Conservation (phyloP, 2,797 vertebrate species). For the Cuniculus paca region DNA sequence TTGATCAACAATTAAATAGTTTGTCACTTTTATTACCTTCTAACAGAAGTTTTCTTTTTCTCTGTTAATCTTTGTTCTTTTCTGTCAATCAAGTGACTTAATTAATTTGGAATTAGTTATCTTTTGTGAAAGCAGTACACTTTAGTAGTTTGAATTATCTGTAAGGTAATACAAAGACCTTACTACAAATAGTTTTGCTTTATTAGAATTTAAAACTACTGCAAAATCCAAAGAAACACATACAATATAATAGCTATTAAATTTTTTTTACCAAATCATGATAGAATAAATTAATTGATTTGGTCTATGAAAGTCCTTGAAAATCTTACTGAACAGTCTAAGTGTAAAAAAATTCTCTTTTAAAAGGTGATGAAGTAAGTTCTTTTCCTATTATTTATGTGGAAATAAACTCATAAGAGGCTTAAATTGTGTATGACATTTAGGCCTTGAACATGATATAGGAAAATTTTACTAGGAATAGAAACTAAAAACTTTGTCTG, state of each 20-base stretch:
- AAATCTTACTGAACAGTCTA: neutral
- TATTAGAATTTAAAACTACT: conserved; percentile 1
- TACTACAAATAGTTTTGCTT: neutral
- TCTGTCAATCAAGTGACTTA: conserved; percentile 37
- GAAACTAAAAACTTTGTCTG: conserved; percentile 37
- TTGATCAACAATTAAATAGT: conserved; percentile 32
- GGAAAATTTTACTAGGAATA: conserved; percentile 65
- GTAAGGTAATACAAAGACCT: neutral
- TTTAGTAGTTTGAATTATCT: neutral
- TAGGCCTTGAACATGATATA: neutral
- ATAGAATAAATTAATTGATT: neutral
- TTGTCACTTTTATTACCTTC: conserved; percentile 28
- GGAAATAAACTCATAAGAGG: conserved; percentile 11
- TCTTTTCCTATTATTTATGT: conserved; percentile 2
- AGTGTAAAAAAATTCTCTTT: neutral
- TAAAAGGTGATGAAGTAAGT: neutral
- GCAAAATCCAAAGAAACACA: neutral
- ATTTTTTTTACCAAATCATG: neutral
- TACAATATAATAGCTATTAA: neutral
- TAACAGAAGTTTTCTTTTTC: neutral
- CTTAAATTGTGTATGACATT: neutral
- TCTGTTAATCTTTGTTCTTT: neutral
- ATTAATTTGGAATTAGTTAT: conserved; percentile 50
- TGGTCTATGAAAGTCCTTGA: neutral
- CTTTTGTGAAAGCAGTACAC: neutral